A percentile compares a stretch with the other conserved stretches of the same genome.
These are phyloP conservation scores for Ptyas mucosa DNA, from an alignment of 2,113 vertebrate species.

Conservation along the genomic window DNA sequence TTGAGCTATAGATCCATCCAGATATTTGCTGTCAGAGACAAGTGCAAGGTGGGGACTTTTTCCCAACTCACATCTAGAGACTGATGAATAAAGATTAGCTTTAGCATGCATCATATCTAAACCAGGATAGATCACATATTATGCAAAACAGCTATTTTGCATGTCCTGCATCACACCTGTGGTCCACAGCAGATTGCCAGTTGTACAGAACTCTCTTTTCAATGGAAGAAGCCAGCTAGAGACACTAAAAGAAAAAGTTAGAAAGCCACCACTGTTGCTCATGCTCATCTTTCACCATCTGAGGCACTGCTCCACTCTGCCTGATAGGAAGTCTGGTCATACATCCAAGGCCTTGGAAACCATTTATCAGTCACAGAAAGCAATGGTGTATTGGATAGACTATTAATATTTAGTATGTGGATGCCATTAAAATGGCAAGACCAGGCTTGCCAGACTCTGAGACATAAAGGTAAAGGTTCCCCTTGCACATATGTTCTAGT, in stretches of 20 bases:
- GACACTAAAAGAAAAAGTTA: neutral
- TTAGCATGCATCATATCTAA: neutral
- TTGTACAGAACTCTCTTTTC: neutral
- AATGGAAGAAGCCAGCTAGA: neutral
- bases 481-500: no score
- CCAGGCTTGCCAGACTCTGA: neutral
- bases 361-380: no score
- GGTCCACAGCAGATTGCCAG: neutral
- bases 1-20: neutral
- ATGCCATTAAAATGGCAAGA: neutral
- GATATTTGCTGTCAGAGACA: neutral
- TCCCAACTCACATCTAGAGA: neutral
- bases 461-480: neutral
- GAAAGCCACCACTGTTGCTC: neutral
- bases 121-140: neutral
- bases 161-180: neutral
- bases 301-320: neutral
- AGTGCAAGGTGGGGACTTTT: neutral
- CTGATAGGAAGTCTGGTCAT: neutral
- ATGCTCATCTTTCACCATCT: neutral
- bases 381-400: neutral
- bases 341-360: neutral
- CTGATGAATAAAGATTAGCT: neutral
- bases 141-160: neutral
- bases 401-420: neutral